Conservation (phyloP, 2,797 vertebrate species). For the Gallirallus australis region DNA sequence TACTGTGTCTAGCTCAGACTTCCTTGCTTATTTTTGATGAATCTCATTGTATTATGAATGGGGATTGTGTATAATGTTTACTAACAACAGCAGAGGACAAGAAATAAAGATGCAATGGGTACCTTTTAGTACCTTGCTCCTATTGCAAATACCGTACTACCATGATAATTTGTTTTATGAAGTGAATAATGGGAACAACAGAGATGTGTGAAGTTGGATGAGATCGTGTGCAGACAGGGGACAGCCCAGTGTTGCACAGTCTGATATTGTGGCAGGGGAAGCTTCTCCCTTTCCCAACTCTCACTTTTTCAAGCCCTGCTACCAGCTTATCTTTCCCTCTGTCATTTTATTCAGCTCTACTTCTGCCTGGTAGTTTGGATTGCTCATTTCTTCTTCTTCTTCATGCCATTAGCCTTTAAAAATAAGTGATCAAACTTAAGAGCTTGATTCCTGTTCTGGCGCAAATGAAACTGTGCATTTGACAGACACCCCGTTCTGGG, state of each 20-base stretch:
- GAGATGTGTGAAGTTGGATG: not conserved
- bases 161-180: not conserved
- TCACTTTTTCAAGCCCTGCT: conserved; percentile 71
- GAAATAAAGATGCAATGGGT: not conserved
- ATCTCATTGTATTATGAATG: not conserved
- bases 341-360: conserved; percentile 72
- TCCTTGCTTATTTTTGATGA: not conserved
- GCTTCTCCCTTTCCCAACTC: conserved; percentile 20
- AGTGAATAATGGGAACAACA: not conserved
- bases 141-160: not conserved
- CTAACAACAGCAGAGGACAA: not conserved
- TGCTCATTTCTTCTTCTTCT: conserved; percentile 56
- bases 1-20: not conserved
- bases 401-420: conserved; percentile 76
- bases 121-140: not conserved
- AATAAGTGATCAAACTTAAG: conserved; percentile 79
- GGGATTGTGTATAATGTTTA: not conserved
- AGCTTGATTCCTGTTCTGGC: conserved; percentile 75
- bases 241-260: not conserved
- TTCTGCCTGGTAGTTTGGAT: conserved; percentile 77
- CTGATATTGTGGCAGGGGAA: not conserved
- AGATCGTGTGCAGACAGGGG: not conserved
- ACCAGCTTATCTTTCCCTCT: conserved; percentile 73
- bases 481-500: not conserved
- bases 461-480: not conserved